A percentile compares a stretch with the other conserved stretches of the same genome.
These are phyloP conservation scores for Steinernema khuongi DNA, from an alignment of 1,140 invertebrate species.

Conservation along the genomic window DNA sequence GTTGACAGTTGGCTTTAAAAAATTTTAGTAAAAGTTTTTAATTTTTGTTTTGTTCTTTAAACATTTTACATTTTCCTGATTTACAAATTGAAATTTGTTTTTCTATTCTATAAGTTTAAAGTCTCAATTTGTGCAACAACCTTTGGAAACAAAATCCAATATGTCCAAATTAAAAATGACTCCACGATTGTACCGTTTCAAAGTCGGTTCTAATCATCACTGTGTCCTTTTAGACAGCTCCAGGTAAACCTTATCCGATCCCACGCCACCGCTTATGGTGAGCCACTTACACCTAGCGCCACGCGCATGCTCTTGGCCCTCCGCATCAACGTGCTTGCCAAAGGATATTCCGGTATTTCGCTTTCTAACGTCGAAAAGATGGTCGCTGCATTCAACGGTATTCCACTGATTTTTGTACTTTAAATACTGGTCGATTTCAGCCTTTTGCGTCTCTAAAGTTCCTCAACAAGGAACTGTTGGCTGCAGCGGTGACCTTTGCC, in stretches of 20 bases:
- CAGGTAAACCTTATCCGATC: slow-evolving; percentile 71
- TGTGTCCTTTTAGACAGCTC: slow-evolving; percentile 64
- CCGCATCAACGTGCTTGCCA: slow-evolving; percentile 70
- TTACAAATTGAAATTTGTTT: too few species aligned
- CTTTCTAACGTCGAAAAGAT: slow-evolving; percentile 66
- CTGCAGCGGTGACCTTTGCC: slow-evolving; percentile 71
- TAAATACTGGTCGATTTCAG: slow-evolving; percentile 58
- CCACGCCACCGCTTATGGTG: slow-evolving; percentile 70
- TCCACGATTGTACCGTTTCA: background rate
- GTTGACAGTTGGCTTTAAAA: slow-evolving; percentile 10
- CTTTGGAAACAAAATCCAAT: slow-evolving; percentile 28
- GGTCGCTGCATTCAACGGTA: slow-evolving; percentile 71
- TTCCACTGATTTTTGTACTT: slow-evolving; percentile 21
- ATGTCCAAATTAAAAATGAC: slow-evolving; percentile 16
- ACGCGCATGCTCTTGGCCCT: slow-evolving; percentile 70
- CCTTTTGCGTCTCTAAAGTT: slow-evolving; percentile 70
- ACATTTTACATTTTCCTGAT: too few species aligned
- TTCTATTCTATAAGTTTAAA: too few species aligned
- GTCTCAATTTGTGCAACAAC: too few species aligned
- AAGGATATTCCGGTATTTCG: slow-evolving; percentile 71
- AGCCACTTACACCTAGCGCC: slow-evolving; percentile 66
- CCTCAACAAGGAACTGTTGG: slow-evolving; percentile 73
- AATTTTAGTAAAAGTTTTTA: background rate
- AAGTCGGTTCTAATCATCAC: background rate
- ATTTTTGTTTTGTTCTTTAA: background rate